phyloP scores from a whole-genome alignment of 2,797 vertebrate species.

The Squalus acanthias region DNA sequence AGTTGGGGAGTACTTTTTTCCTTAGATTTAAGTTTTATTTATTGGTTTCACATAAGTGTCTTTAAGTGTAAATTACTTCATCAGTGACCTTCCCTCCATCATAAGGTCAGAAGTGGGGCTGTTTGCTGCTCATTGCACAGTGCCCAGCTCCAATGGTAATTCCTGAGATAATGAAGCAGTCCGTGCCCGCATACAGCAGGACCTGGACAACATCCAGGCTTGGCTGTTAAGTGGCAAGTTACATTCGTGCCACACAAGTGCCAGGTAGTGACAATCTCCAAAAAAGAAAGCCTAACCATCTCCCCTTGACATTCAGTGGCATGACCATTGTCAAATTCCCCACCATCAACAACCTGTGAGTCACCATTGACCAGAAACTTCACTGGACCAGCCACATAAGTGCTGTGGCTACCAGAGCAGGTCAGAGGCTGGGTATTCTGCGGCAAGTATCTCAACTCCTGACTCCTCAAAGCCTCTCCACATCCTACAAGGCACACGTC shows the following conservation, averaged over 20 bases:
- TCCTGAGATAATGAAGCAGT: background rate
- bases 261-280: background rate
- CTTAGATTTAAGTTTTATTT: slow-evolving; percentile 14
- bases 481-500: background rate
- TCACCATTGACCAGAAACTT: background rate
- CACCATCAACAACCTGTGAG: background rate
- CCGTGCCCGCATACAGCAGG: background rate
- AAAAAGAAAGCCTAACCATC: background rate
- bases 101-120: background rate
- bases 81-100: background rate
- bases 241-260: background rate
- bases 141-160: background rate
- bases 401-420: background rate
- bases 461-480: background rate
- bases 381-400: background rate
- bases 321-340: background rate
- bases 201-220: background rate
- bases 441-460: background rate
- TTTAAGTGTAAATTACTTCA: background rate
- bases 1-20: background rate
- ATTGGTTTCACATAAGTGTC: background rate
- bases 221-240: background rate
- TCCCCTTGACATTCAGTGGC: background rate
- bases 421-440: background rate
- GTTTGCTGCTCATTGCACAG: background rate